phyloP scores from a whole-genome alignment of 2,113 vertebrate genomes.

The Dicrurus megarhynchus region DNA sequence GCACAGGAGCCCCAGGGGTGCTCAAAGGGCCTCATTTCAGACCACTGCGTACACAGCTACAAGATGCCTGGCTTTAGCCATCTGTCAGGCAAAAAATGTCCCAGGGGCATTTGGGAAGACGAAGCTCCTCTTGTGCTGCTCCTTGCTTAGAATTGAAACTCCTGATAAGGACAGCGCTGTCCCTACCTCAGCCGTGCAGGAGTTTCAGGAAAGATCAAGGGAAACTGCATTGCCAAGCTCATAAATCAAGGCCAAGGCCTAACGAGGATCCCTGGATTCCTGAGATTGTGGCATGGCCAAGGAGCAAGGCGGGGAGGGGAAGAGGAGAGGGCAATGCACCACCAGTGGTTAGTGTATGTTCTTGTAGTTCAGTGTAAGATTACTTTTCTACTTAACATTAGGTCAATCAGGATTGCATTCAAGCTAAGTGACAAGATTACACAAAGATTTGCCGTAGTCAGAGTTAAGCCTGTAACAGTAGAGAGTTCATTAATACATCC shows the following conservation, averaged over 20 bases:
- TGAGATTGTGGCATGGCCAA: not conserved
- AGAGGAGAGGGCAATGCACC: no score
- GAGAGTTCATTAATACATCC: not conserved
- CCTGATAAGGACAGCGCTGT: fast-evolving
- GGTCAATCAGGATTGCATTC: not conserved
- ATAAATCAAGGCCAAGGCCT: not conserved
- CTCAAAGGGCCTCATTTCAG: not conserved
- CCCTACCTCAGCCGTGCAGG: not conserved
- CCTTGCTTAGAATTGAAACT: not conserved
- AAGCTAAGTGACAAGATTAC: not conserved
- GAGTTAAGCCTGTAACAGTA: not conserved
- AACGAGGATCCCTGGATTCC: not conserved
- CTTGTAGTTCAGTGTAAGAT: not conserved
- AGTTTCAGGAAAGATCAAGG: not conserved
- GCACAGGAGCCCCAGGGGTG: not conserved
- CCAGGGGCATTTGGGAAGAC: not conserved
- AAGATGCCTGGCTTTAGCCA: not conserved
- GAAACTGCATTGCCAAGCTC: no score
- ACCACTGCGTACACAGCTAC: not conserved
- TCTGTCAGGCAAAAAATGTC: not conserved
- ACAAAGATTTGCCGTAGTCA: not conserved
- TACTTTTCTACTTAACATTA: not conserved
- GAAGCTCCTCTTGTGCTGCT: not conserved
- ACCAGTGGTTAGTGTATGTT: not conserved
- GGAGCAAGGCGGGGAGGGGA: not conserved